Percentiles rank a stretch among this genome's conserved stretches.
Conservation (phyloP, 2,888 invertebrate genomes). For the Alloscopus bannaensis region DNA sequence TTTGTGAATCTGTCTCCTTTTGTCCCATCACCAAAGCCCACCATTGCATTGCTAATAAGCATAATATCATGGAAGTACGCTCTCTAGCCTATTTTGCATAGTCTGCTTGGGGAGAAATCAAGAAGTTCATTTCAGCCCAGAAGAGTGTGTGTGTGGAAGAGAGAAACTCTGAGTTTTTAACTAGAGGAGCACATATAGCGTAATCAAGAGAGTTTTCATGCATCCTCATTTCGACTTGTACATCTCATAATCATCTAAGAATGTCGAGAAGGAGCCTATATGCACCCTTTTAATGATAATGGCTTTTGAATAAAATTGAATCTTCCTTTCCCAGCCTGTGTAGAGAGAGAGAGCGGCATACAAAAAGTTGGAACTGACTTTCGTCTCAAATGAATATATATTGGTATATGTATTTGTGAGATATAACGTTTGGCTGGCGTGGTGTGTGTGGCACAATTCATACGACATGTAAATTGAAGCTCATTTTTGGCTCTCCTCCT, state of each 20-base stretch:
- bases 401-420: background rate
- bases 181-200: too few species aligned
- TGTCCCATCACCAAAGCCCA: conserved; percentile 33
- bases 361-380: conserved; percentile 11
- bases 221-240: conserved; percentile 63
- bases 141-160: background rate
- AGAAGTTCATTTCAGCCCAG: conserved; percentile 15
- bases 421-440: background rate
- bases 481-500: conserved; percentile 45
- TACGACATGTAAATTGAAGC: conserved; percentile 55
- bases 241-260: conserved; percentile 61
- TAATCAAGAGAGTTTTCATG: too few species aligned
- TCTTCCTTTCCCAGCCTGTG: conserved; percentile 51
- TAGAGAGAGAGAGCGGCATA: conserved; percentile 6
- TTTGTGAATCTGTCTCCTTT: conserved; percentile 44
- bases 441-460: conserved; percentile 31
- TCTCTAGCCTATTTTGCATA: conserved; percentile 59
- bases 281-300: conserved; percentile 67
- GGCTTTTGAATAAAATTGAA: conserved; percentile 67
- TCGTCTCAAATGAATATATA: too few species aligned
- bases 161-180: too few species aligned
- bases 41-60: conserved; percentile 47
- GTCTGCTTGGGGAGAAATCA: conserved; percentile 1
- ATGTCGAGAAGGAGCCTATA: conserved; percentile 58
- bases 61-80: conserved; percentile 62